A percentile compares a stretch with the other conserved stretches of the same genome.
Conservation (phyloP, 2,113 vertebrate species). For the Pavo muticus region DNA sequence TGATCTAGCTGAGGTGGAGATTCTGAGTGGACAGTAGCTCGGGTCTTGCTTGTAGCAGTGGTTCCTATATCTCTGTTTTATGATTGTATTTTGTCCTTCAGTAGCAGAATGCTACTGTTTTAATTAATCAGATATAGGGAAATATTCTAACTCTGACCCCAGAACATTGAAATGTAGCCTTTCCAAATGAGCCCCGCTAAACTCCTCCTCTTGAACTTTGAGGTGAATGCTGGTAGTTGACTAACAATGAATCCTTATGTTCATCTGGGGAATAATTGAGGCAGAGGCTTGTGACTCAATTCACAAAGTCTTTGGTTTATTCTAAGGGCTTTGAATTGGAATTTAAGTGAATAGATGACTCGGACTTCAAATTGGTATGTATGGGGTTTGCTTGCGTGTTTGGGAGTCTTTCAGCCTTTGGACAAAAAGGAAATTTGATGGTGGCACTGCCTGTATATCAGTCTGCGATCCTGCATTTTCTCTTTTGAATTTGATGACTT, state of each 20-base stretch:
- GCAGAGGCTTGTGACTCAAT: conserved; percentile 39
- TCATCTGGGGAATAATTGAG: background rate
- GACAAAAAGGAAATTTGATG: background rate
- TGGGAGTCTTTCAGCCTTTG: background rate
- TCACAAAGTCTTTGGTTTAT: background rate
- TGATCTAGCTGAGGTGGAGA: background rate
- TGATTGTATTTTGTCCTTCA: background rate
- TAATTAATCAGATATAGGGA: background rate
- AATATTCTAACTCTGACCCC: background rate
- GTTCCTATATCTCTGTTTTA: background rate
- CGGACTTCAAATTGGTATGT: background rate
- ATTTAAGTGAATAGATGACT: background rate
- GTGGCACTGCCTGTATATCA: background rate
- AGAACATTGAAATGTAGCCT: background rate
- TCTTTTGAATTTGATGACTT: background rate
- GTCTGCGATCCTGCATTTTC: background rate
- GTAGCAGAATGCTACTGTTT: background rate
- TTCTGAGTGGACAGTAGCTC: background rate
- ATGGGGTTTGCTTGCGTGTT: background rate
- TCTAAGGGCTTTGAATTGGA: background rate
- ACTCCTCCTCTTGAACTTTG: conserved; percentile 17
- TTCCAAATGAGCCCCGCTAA: background rate
- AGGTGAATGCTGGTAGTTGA: background rate
- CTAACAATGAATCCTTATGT: conserved; percentile 36
- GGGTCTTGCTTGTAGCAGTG: background rate